Percentiles rank a stretch among this genome's conserved stretches.
phyloP scores from a whole-genome alignment of 2,888 invertebrate genomes.

The Oxystoma pomonae region DNA sequence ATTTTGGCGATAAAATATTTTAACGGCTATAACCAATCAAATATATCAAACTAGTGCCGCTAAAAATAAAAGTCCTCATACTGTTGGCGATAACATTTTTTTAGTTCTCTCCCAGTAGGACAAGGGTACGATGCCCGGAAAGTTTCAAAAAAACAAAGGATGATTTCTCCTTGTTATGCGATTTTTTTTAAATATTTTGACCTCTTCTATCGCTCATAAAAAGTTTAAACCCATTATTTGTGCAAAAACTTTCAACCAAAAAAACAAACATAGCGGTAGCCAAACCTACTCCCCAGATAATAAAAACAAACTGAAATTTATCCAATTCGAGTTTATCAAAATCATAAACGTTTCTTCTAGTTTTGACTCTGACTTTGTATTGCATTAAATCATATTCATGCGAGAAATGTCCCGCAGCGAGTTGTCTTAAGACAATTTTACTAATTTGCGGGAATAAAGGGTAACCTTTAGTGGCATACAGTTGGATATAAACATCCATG shows the following conservation, averaged over 20 bases:
- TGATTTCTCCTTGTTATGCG: too few species aligned
- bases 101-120: conserved; percentile 12
- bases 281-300: neutral
- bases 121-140: too few species aligned
- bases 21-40: too few species aligned
- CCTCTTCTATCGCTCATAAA: too few species aligned
- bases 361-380: neutral
- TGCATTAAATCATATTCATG: neutral
- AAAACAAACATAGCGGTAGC: neutral
- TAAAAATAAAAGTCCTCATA: too few species aligned
- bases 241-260: neutral
- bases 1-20: too few species aligned
- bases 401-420: neutral
- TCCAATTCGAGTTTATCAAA: neutral
- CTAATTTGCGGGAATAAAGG: neutral
- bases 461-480: neutral
- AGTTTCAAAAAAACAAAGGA: too few species aligned
- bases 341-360: neutral
- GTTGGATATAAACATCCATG: neutral
- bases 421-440: neutral
- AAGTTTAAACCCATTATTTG: too few species aligned
- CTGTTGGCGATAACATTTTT: conserved; percentile 8
- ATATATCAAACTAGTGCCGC: too few species aligned
- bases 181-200: too few species aligned
- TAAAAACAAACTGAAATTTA: neutral